Evolutionary conservation across 1,140 invertebrate genomes (phyloP).

Genomic region (Heterodera schachtii): DNA sequence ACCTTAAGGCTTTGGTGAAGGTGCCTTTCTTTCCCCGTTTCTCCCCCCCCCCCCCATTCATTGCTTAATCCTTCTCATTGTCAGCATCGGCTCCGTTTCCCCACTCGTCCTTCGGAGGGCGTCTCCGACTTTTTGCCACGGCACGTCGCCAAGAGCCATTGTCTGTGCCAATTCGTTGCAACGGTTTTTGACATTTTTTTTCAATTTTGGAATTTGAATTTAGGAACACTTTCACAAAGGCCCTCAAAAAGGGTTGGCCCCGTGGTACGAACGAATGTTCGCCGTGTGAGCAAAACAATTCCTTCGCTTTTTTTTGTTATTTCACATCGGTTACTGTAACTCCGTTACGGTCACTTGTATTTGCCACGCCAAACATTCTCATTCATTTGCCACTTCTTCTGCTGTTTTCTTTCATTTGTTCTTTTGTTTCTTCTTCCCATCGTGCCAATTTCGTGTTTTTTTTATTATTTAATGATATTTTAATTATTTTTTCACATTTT

Average conservation of each 20-base stretch:
- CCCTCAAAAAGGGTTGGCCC: constrained; percentile 1
- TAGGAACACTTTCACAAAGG: constrained; percentile 28
- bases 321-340: too few species aligned
- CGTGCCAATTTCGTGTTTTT: too few species aligned
- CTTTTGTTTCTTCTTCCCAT: too few species aligned
- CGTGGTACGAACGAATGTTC: constrained; percentile 26
- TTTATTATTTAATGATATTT: constrained; percentile 10
- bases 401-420: too few species aligned
- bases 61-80: too few species aligned
- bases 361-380: too few species aligned
- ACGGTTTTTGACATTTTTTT: constrained; percentile 4
- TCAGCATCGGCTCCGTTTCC: constrained; percentile 52
- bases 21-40: constrained; percentile 21
- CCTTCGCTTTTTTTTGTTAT: too few species aligned
- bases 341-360: too few species aligned
- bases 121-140: constrained; percentile 53
- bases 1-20: constrained; percentile 49
- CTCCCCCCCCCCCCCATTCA: background rate
- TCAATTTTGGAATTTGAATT: background rate
- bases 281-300: background rate
- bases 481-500: background rate
- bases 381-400: too few species aligned
- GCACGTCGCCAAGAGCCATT: constrained; percentile 41
- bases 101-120: constrained; percentile 49
- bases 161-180: constrained; percentile 54